Evolutionary conservation across 1,140 invertebrate genomes (phyloP).

Genomic region (Drosophila melanogaster): Release_6_plus_ISO1_MT NT_033777.3:21191501-21192000

Average conservation of each 20-base stretch:
- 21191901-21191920: slow-evolving; percentile 5
- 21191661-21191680: not conserved
- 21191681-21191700: not conserved
- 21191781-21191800: slow-evolving; percentile 6
- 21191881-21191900: not conserved
- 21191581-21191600: not conserved
- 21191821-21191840: slow-evolving; percentile 15
- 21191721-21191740: slow-evolving; percentile 4
- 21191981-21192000: no score
- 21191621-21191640: not conserved
- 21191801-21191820: not conserved
- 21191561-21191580: not conserved
- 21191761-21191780: slow-evolving; percentile 14
- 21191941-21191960: not conserved
- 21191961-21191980: not conserved
- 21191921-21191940: slow-evolving; percentile 9
- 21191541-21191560: no score
- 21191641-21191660: not conserved
- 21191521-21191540: no score
- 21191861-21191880: not conserved
- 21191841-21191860: slow-evolving; percentile 43
- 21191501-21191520: no score
- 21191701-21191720: slow-evolving; percentile 22
- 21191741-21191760: slow-evolving; percentile 3
- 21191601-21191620: not conserved